Base-by-base conservation (phyloP, 1,140 invertebrate genomes). In the Drosophila sturtevanti region DNA sequence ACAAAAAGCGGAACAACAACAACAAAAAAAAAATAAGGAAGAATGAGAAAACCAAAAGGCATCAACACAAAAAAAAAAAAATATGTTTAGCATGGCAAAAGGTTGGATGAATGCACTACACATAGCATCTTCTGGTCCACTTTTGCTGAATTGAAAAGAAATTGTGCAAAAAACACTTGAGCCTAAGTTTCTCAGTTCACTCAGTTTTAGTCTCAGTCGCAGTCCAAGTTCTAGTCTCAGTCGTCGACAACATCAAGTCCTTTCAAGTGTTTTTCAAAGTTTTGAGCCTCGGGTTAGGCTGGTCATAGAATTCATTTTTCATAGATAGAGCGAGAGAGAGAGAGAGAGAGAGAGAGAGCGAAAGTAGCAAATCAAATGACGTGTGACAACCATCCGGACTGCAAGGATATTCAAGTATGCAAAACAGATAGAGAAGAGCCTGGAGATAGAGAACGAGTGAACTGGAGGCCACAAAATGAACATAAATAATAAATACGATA, bases 101-200 rank as follows among this genome's bases (percentile, higher is more conserved):
- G 16, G 21, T 5, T 14, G 41, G 61, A n/a, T 11, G 16, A 54
- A 18, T 74, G 71, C 60, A 73, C 74, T 77, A 62, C 59, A 77
- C 58, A 74, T 52, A 63, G 41, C 62, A 38, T 74, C 69, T 79
- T 52, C 69, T 79, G 82, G 82, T 79, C 84, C 79, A 82, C 79
- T 87, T 87, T 86, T 75, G 82, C 87, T 86, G 75, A 87, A 87
- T 86, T 86, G 82, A 86, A 86, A 86, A 82, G 82, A 86, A 86
- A 87, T 87, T 86, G 82, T 86, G 82, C 84, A 86, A 82, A 86
- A 86, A 87, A 87, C 81, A 86, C 81, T 86, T 86, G 81, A 81
- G 74, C 81, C 72, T 41, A 11, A 58, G 55, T n/a, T 35, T 58
- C 55, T 35, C 27, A 35, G 55, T 31, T 31, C 55, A 67, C 63